Evolutionary conservation across 2,113 vertebrate species (phyloP), one percentile per base, ranked within the genome.

Genomic region (Lates calcarifer): DNA sequence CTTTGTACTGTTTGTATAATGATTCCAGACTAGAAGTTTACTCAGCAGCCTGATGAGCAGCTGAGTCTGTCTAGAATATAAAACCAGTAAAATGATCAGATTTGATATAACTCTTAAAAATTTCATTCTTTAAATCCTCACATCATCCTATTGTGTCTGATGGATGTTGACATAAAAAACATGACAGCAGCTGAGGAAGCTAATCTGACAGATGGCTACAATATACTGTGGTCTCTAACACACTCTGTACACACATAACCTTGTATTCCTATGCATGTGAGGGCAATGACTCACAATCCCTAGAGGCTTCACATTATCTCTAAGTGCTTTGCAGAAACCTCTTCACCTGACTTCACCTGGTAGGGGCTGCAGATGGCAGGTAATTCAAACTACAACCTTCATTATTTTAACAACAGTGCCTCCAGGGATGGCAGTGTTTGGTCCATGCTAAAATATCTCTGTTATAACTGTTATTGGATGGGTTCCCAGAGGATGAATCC

Each of bases 161-260:
- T 51, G 35, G n/a, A 64, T 56, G 60, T 37, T 0, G 11, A 39
- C 51, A 65, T 72, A 43, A 72, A 55, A 74, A 43, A 37, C 55
- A 51, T 58, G 43, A 29, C 76, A 33, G 35, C 67, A 55, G 57
- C 35, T 26, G 61, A 55, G 49, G 61, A 55, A 10, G 61, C 31
- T 43, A 65, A 68, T 79, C 57, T 79, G 57, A 79, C 67, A 79
- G 47, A 70, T 71, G 66, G 45, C 24, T 18, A 12, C n/a, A 78
- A 70, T 31, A 39, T 35, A 49, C 49, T n/a, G n/a, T n/a, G n/a
- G n/a, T 28, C 55, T 33, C 7, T 4, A 28, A 26, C n/a, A 69
- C n/a, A 51, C 47, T 10, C 24, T 4, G 14, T 12, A n/a, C 47
- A 73, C 56, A 62, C 43, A 61, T 1, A 57, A 58, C 31, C n/a